Conservation (phyloP, 53 echinoderm and acorn worm genomes). For the Glandiceps talaboti region DNA sequence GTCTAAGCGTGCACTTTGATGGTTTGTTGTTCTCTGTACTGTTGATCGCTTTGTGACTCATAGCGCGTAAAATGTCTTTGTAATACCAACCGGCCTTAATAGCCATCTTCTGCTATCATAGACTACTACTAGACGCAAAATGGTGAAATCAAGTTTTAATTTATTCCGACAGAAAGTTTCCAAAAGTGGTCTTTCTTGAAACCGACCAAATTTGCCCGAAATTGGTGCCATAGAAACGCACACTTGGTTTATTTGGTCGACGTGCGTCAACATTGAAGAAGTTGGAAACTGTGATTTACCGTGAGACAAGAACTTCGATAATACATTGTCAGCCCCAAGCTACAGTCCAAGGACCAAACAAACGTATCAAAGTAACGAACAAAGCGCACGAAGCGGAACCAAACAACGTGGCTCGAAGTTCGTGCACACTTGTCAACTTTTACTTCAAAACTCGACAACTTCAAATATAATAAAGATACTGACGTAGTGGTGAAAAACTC, state of each 20-base stretch:
- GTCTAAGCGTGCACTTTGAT: slow-evolving; percentile 12
- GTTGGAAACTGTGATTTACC: too few relatives aligned
- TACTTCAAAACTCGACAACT: background rate
- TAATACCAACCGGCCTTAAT: slow-evolving; percentile 38
- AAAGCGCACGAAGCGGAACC: background rate
- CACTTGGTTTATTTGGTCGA: too few relatives aligned
- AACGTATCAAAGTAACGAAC: background rate
- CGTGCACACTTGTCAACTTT: background rate
- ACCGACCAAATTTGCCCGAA: background rate
- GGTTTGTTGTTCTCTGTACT: slow-evolving; percentile 12
- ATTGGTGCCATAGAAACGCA: too few relatives aligned
- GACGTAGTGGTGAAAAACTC: background rate
- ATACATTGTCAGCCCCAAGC: background rate
- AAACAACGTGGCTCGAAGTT: too few relatives aligned
- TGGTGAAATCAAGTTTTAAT: background rate
- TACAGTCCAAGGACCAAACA: background rate
- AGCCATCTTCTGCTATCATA: background rate
- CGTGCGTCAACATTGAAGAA: too few relatives aligned
- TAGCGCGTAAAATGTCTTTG: slow-evolving; percentile 46
- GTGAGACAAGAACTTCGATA: background rate
- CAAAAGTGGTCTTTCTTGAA: background rate
- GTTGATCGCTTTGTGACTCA: slow-evolving; percentile 30
- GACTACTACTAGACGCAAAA: background rate
- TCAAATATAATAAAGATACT: background rate
- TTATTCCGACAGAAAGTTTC: background rate